Evolutionary conservation across 2,888 invertebrate species (phyloP).

Genomic region (Ctenicera cuprea): DNA sequence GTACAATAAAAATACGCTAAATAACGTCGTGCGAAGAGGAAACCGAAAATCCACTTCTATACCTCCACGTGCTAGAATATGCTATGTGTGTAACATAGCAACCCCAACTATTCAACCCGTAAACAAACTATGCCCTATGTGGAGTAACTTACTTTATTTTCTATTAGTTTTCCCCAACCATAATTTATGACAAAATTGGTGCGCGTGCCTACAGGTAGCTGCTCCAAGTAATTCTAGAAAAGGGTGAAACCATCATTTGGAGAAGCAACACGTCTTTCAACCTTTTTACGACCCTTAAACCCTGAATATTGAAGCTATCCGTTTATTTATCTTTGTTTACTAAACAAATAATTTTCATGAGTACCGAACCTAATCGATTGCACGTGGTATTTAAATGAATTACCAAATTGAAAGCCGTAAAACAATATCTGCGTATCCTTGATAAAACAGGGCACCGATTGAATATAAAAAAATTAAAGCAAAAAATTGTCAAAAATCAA

Average conservation of each 20-base stretch:
- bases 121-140: constrained; percentile 5
- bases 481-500: no score
- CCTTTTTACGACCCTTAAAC: background rate
- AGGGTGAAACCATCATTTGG: background rate
- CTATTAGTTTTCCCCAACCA: constrained; percentile 21
- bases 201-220: constrained; percentile 32
- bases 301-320: no score
- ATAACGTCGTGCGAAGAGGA: background rate
- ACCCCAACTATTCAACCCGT: background rate
- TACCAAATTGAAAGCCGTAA: no score
- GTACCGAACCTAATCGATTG: no score
- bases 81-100: background rate
- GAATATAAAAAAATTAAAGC: no score
- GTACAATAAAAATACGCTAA: constrained; percentile 21
- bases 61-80: background rate
- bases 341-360: no score
- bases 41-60: background rate
- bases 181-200: constrained; percentile 28
- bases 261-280: background rate
- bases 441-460: no score
- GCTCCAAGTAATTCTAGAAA: background rate
- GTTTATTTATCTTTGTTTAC: no score
- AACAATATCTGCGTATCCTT: no score
- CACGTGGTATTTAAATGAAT: no score
- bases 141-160: constrained; percentile 16